Evolutionary conservation across 1,140 invertebrate genomes (phyloP), one percentile per base, ranked within the genome.

Genomic region (Araneus ventricosus): DNA sequence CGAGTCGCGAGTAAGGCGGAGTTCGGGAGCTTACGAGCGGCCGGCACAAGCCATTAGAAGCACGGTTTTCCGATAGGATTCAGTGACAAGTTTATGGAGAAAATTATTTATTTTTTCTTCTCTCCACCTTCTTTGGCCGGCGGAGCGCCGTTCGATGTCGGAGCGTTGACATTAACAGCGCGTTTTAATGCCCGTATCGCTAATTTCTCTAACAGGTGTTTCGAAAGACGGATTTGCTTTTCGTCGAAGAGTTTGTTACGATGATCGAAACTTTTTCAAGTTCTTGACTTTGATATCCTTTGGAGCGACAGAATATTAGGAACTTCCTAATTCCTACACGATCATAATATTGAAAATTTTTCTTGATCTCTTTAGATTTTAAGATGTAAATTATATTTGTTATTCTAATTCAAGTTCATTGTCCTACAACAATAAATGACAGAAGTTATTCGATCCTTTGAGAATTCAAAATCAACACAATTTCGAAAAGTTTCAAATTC

Each of bases 181-280:
- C 45, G 27, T 52, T 34, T 89, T 57, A 89, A 75, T 61, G 39
- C 88, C 41, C 39, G 34, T 57, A 67, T 92, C 61, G 90, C 82
- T 92, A 92, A 92, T 92, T 92, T 85, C 82, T 24, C 45, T 86
- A 92, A 92, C 90, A 92, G 90, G 90, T 92, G 90, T 92, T 92
- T 85, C n/a, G 10, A 86, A 57, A 52, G 37, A 85, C 20, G 87
- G 39, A 67, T 67, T 67, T 67, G 61, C 61, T 67, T 75, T 30
- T 75, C 30, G 30, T 75, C 45, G 45, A 52, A 52, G 45, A 52
- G 45, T 52, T 52, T 52, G 45, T 14, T 17, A 8, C 45, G 45
- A 14, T 52, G 8, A 52, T 52, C 45, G 45, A 52, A 52, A 52
- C 45, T 52, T 52, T 52, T 52, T 52, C 45, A 52, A 52, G 45